Evolutionary conservation across 1,140 invertebrate genomes (phyloP).

Genomic region (Zaprionus gabonicus): DNA sequence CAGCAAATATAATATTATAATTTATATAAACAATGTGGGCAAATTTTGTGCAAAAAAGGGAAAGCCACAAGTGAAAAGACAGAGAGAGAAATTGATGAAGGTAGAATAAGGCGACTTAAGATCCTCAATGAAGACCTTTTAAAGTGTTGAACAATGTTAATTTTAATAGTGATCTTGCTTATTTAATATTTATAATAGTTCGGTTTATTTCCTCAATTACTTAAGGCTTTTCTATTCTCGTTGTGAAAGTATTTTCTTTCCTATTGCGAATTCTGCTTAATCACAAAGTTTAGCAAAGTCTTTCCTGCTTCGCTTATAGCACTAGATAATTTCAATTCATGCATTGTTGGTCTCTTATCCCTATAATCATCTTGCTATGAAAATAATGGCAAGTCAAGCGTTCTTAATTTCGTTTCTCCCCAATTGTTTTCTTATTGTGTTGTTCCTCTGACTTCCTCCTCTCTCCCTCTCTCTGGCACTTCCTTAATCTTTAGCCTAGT

Average conservation of each 20-base stretch:
- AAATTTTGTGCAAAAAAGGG: conserved; percentile 60
- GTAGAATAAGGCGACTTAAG: background rate
- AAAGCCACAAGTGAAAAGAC: conserved; percentile 54
- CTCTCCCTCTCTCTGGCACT: conserved; percentile 60
- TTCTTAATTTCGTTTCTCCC: conserved; percentile 30
- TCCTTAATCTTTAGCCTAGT: conserved; percentile 49
- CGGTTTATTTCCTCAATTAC: too few relatives aligned
- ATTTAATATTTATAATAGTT: too few relatives aligned
- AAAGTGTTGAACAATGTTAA: background rate
- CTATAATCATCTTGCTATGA: conserved; percentile 38
- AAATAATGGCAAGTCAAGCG: conserved; percentile 32
- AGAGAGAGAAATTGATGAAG: conserved; percentile 28
- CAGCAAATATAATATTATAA: conserved; percentile 20
- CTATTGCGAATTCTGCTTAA: conserved; percentile 6
- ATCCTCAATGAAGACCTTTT: too few relatives aligned
- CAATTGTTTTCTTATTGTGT: conserved; percentile 48
- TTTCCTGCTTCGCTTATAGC: conserved; percentile 1
- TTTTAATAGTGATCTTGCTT: background rate
- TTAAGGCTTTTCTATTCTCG: too few relatives aligned
- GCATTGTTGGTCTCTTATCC: conserved; percentile 16
- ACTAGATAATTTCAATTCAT: conserved; percentile 15
- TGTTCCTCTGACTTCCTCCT: conserved; percentile 59
- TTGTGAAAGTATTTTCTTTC: conserved; percentile 9
- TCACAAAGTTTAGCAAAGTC: conserved; percentile 8
- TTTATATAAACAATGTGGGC: conserved; percentile 46